Base-by-base conservation (phyloP, 2,113 vertebrate species). In the Mustelus asterias region DNA sequence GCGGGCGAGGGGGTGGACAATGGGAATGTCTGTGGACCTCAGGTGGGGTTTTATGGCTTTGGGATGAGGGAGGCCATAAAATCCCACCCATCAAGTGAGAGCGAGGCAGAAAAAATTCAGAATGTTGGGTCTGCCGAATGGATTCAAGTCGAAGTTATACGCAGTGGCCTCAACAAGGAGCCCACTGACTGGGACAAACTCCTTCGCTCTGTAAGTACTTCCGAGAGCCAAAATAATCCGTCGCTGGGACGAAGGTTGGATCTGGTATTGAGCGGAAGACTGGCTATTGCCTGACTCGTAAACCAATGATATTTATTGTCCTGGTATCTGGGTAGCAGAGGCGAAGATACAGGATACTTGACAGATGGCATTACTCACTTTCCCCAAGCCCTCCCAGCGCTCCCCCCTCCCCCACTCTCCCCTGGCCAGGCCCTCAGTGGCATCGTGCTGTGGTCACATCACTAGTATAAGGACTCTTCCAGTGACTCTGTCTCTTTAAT, bases 401-500 rank as follows among this genome's bases (percentile, higher is more conserved):
- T 7, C 1, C 44, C 26, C 13, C 11, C 54, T 0, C 3, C 48
- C 54, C 24, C 65, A 1, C 14, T 2, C 16, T 16, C 54, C 16
- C 14, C 16, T 33, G 26, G 29, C 72, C 9, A 1, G 29, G 72
- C 33, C 29, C 26, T 29, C 29, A 11, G 20, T 83, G 37, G 0
- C 37, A 18, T 22, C 37, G 37, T 44, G 4, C 80, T 41, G 16
- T 20, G 37, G 88, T 63, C 88, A 92, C 58, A 29, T n/a, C 88
- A 60, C 29, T 1, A 60, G 0, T 20, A 37, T 60, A 33, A 54
- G 18, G 58, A 0, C n/a, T 60, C 88, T 92, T 14, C 14, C 14
- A 3, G 88, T 18, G 54, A 63, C 80, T 41, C 88, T 92, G 88
- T 60, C 54, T 92, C 88, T 92, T 92, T 63, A 60, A 92, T 92